phyloP scores from a whole-genome alignment of 2,888 invertebrate genomes.

The Lasioglossum figueresi region DNA sequence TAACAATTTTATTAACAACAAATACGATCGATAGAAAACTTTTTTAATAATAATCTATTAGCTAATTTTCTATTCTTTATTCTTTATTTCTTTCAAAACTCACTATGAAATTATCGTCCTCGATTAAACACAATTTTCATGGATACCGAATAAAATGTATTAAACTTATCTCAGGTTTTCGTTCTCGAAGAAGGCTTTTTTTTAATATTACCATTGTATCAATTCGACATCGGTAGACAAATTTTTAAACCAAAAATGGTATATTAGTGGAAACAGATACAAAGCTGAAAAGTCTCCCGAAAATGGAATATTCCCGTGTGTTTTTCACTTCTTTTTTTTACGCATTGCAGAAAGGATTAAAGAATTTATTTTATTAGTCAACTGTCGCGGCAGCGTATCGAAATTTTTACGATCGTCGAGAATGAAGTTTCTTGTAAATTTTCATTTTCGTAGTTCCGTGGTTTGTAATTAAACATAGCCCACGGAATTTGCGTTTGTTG shows the following conservation, averaged over 20 bases:
- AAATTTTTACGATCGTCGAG: neutral
- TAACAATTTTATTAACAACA: too few species aligned
- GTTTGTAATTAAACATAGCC: neutral
- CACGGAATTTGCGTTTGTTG: constrained; percentile 24
- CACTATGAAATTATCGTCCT: too few species aligned
- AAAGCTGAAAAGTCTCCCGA: neutral
- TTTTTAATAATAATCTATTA: too few species aligned
- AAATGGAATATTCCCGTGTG: neutral
- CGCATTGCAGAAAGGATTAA: neutral
- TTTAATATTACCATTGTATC: too few species aligned
- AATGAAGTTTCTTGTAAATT: constrained; percentile 8
- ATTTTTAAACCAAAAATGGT: neutral
- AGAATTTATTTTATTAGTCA: neutral
- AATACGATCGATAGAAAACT: too few species aligned
- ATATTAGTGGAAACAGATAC: neutral
- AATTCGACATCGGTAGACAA: neutral
- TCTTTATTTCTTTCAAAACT: too few species aligned
- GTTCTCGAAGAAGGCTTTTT: too few species aligned
- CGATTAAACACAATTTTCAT: too few species aligned
- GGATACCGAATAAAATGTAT: too few species aligned
- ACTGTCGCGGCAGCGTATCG: neutral
- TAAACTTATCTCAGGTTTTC: too few species aligned
- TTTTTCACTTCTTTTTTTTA: neutral
- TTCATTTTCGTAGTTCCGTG: neutral
- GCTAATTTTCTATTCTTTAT: neutral